phyloP scores from a whole-genome alignment of 2,888 invertebrate species.

The Acleris literana region DNA sequence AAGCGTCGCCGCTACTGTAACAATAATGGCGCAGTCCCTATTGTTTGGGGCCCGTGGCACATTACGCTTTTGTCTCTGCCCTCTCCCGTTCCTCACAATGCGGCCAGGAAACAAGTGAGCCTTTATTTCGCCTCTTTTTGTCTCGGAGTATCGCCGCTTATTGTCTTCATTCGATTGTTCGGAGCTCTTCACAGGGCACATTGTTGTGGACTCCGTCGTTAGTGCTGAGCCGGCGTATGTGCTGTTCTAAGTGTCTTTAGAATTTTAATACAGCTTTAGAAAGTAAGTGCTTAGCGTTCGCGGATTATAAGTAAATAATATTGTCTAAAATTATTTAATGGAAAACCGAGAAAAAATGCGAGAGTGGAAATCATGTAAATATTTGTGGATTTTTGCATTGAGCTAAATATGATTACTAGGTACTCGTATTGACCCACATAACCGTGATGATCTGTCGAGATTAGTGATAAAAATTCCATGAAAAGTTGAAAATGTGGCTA shows the following conservation, averaged over 20 bases:
- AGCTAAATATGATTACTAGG: no score
- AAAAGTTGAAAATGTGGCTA: no score
- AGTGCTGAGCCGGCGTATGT: conserved; percentile 81
- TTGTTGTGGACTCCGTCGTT: conserved; percentile 82
- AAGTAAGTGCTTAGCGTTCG: conserved; percentile 37
- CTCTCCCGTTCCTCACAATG: conserved; percentile 83
- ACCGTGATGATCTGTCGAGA: no score
- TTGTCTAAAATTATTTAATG: conserved; percentile 6
- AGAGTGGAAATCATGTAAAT: no score
- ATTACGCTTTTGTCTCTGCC: conserved; percentile 84
- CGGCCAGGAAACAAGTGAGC: conserved; percentile 85
- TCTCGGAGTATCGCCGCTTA: conserved; percentile 85
- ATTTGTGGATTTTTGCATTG: no score
- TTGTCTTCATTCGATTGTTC: conserved; percentile 85
- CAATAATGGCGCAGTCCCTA: conserved; percentile 81
- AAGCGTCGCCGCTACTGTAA: conserved; percentile 78
- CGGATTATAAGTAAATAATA: conserved; percentile 1
- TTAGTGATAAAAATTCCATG: no score
- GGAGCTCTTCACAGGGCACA: conserved; percentile 83
- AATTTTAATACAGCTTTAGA: conserved; percentile 72
- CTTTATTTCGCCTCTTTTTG: conserved; percentile 85
- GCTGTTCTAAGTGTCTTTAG: conserved; percentile 77
- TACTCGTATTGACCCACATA: no score
- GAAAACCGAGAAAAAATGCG: no score
- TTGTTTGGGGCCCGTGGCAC: conserved; percentile 83